These are phyloP conservation scores for Plemyria rubiginata DNA, from an alignment of 2,888 invertebrate genomes.

Conservation along the genomic window DNA sequence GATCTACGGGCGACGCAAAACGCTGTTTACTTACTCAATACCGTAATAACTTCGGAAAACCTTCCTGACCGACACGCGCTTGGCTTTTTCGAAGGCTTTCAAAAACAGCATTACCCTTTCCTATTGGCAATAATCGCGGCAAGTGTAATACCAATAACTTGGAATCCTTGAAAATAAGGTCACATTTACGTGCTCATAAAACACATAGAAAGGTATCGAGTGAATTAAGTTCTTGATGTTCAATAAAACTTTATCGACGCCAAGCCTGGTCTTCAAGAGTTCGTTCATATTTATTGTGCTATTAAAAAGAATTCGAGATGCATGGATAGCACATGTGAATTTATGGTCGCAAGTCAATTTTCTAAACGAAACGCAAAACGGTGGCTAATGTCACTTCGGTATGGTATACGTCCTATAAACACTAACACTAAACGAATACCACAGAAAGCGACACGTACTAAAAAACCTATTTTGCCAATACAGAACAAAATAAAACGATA, in stretches of 20 bases:
- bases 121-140: conserved; percentile 10
- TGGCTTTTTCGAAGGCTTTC: neutral
- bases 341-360: conserved; percentile 1
- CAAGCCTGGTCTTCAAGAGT: conserved; percentile 37
- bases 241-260: conserved; percentile 54
- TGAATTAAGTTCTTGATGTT: conserved; percentile 43
- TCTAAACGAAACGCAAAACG: neutral
- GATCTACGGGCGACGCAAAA: too few species aligned
- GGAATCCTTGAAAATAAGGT: conserved; percentile 25
- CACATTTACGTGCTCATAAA: conserved; percentile 39
- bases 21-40: too few species aligned
- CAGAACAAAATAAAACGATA: too few species aligned
- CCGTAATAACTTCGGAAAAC: too few species aligned
- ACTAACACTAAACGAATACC: too few species aligned
- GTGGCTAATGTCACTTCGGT: neutral
- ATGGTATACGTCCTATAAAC: too few species aligned
- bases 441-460: too few species aligned
- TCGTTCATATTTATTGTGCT: conserved; percentile 50
- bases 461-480: too few species aligned
- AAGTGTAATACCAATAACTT: conserved; percentile 21
- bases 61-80: too few species aligned
- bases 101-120: neutral
- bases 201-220: conserved; percentile 33
- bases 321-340: conserved; percentile 19
- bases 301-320: conserved; percentile 38